These are phyloP conservation scores for Cirrhinus molitorella DNA, from an alignment of 2,797 vertebrate genomes.

Conservation along the genomic window DNA sequence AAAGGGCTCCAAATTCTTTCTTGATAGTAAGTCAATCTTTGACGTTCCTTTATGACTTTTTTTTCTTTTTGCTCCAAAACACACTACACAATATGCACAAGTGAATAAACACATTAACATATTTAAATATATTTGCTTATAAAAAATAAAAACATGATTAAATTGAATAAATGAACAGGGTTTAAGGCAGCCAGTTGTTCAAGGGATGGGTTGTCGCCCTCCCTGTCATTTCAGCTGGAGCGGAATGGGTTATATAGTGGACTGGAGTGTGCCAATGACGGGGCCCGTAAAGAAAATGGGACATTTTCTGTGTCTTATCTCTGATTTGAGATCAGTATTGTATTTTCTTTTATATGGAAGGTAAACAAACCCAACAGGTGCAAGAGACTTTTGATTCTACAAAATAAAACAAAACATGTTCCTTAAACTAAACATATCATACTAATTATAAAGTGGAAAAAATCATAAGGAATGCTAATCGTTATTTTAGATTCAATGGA, in stretches of 20 bases:
- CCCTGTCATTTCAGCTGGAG: constrained; percentile 79
- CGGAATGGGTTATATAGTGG: constrained; percentile 67
- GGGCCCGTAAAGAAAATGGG: not conserved
- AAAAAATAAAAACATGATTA: constrained; percentile 74
- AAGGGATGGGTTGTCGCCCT: constrained; percentile 54
- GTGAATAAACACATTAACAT: constrained; percentile 62
- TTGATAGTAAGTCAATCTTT: constrained; percentile 70
- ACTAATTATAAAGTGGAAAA: too few relatives aligned
- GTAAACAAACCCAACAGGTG: too few relatives aligned
- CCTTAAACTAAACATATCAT: not conserved
- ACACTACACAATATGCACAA: constrained; percentile 80
- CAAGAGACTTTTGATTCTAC: not conserved
- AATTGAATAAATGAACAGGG: constrained; percentile 77
- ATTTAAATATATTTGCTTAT: constrained; percentile 78
- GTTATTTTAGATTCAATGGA: not conserved
- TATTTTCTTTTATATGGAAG: not conserved
- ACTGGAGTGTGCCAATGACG: constrained; percentile 46
- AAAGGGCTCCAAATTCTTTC: constrained; percentile 68
- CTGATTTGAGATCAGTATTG: not conserved
- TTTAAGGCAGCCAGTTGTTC: constrained; percentile 82
- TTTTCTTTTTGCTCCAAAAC: constrained; percentile 50
- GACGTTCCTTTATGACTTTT: constrained; percentile 71
- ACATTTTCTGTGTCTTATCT: not conserved
- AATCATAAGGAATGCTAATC: not conserved
- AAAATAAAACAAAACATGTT: not conserved